Conservation (phyloP, 92 coral and sea anemone genomes). For the Parazoanthus darwini region DNA sequence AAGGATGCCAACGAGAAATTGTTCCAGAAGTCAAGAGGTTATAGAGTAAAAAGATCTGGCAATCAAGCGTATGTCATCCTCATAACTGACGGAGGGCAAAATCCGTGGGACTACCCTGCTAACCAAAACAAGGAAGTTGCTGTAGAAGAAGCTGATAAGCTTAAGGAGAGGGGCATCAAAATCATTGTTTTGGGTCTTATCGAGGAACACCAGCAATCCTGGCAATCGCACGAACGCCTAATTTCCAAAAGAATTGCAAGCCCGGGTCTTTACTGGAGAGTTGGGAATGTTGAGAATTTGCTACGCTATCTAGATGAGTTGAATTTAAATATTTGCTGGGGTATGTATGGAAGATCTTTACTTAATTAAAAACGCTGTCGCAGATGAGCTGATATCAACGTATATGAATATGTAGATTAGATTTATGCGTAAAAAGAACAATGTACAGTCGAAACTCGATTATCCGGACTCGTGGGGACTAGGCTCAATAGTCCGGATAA, state of each 20-base stretch:
- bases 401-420: no score
- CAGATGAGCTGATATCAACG: no score
- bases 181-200: background rate
- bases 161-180: background rate
- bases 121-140: background rate
- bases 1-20: background rate
- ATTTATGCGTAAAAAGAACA: no score
- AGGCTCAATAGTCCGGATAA: no score
- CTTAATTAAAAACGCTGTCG: no score
- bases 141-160: background rate
- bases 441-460: no score
- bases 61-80: background rate
- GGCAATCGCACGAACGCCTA: background rate
- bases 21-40: background rate
- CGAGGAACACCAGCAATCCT: background rate
- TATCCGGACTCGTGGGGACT: no score
- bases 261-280: background rate
- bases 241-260: background rate
- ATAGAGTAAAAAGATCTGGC: background rate
- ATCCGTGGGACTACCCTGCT: background rate
- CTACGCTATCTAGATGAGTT: no score
- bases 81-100: conserved; percentile 3
- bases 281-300: background rate
- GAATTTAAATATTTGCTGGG: no score
- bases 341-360: no score